Conservation (phyloP, 35 echinoderm and acorn worm species). For the Apostichopus japonicus region DNA sequence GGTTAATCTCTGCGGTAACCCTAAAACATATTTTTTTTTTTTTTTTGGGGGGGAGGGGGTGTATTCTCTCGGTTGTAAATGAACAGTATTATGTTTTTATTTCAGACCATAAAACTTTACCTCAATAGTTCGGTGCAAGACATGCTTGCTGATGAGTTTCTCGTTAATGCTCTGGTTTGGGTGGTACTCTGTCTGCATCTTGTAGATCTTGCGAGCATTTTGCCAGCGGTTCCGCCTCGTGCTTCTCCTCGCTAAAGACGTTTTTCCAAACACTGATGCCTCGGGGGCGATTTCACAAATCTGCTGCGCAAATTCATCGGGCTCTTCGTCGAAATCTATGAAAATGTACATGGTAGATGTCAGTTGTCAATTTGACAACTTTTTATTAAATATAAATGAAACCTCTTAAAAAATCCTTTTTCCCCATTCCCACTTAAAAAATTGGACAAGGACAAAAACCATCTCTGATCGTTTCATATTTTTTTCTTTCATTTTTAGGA, state of each 20-base stretch:
- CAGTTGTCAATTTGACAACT: neutral
- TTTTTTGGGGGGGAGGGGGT: too few relatives aligned
- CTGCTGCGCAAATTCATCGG: neutral
- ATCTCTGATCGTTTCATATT: too few relatives aligned
- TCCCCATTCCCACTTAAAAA: neutral
- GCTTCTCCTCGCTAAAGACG: neutral
- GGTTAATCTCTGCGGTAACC: too few relatives aligned
- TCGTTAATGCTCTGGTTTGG: neutral
- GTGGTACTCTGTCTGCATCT: slow-evolving; percentile 3
- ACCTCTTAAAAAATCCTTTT: neutral
- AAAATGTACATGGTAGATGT: too few relatives aligned
- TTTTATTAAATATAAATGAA: neutral
- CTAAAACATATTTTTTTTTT: too few relatives aligned
- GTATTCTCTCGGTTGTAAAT: too few relatives aligned
- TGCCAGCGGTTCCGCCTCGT: neutral
- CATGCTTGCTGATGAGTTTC: slow-evolving; percentile 13
- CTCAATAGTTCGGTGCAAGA: slow-evolving; percentile 36
- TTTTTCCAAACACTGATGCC: neutral
- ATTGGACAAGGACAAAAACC: too few relatives aligned
- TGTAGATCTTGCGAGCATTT: slow-evolving; percentile 8
- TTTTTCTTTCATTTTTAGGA: too few relatives aligned
- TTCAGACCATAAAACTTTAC: neutral
- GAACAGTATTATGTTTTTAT: too few relatives aligned
- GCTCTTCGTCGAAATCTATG: neutral
- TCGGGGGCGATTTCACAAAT: neutral